Conservation (phyloP, 2,888 invertebrate genomes). For the Smittia sp. region DNA sequence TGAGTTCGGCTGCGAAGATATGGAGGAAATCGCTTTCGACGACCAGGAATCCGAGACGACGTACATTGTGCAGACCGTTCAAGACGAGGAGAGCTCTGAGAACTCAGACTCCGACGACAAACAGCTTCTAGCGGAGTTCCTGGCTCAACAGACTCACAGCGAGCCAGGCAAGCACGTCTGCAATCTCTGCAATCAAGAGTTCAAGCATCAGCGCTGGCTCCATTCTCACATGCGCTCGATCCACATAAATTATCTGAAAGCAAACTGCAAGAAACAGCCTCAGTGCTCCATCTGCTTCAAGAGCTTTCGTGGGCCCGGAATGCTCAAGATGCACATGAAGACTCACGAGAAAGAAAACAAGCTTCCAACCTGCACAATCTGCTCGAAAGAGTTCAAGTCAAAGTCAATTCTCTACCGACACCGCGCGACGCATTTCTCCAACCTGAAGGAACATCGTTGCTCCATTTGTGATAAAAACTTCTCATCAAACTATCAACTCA, state of each 20-base stretch:
- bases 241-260: slow-evolving; percentile 64
- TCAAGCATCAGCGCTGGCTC: slow-evolving; percentile 61
- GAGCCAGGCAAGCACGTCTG: slow-evolving; percentile 61
- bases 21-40: slow-evolving; percentile 43
- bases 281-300: slow-evolving; percentile 61
- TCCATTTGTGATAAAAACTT: slow-evolving; percentile 57
- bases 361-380: slow-evolving; percentile 62
- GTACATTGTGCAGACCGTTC: not conserved
- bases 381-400: slow-evolving; percentile 60
- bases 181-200: slow-evolving; percentile 63
- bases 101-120: slow-evolving; percentile 43
- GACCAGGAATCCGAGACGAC: not conserved
- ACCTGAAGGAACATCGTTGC: slow-evolving; percentile 57
- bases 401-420: slow-evolving; percentile 63
- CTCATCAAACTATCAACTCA: slow-evolving; percentile 56
- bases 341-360: slow-evolving; percentile 48
- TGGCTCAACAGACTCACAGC: slow-evolving; percentile 56
- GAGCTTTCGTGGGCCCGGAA: slow-evolving; percentile 65
- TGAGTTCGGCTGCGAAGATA: slow-evolving; percentile 44
- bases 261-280: slow-evolving; percentile 65
- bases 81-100: slow-evolving; percentile 43
- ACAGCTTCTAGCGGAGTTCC: slow-evolving; percentile 49
- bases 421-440: slow-evolving; percentile 60
- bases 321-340: slow-evolving; percentile 66
- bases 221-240: slow-evolving; percentile 61